Conservation (phyloP, 2,113 vertebrate species). For the Tamias sibiricus region DNA sequence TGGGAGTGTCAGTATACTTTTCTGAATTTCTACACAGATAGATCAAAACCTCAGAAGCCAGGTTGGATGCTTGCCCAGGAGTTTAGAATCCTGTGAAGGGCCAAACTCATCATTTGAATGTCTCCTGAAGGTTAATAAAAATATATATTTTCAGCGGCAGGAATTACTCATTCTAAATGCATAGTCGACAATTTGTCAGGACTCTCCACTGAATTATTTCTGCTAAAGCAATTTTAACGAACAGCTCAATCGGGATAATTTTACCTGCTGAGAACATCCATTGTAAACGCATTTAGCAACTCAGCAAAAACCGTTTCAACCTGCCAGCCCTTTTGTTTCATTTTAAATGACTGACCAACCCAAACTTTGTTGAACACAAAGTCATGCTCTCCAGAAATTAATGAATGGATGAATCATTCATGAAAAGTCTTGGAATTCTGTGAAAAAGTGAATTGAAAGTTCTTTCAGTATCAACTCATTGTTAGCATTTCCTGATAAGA, state of each 20-base stretch:
- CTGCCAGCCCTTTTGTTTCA: conserved; percentile 13
- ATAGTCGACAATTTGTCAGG: not conserved
- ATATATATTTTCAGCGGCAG: conserved; percentile 48
- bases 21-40: conserved; percentile 2
- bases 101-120: not conserved
- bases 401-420: conserved; percentile 66
- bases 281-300: not conserved
- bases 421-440: conserved; percentile 49
- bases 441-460: conserved; percentile 60
- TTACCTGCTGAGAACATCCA: not conserved
- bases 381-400: conserved; percentile 30
- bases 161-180: conserved; percentile 36
- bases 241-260: conserved; percentile 33
- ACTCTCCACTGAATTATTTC: conserved; percentile 37
- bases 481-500: conserved; percentile 48
- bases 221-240: conserved; percentile 27
- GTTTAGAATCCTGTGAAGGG: not conserved
- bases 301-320: conserved; percentile 1
- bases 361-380: not conserved
- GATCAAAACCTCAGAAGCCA: conserved; percentile 27
- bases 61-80: not conserved
- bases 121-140: conserved; percentile 37
- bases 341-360: not conserved
- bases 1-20: not conserved
- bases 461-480: conserved; percentile 27